Conservation (phyloP, 1,140 invertebrate genomes). For the Atta texana region DNA sequence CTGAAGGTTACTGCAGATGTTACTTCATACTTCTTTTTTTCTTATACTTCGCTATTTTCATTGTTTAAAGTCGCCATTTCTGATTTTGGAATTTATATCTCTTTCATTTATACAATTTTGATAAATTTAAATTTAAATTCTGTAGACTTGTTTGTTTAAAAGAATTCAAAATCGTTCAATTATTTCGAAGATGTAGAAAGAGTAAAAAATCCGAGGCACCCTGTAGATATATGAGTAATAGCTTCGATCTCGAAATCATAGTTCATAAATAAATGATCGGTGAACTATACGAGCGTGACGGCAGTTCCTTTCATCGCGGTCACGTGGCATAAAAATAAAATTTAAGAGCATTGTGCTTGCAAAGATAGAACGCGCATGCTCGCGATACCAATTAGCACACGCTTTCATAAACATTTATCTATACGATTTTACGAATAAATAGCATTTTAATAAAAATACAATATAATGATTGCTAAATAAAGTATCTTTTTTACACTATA, state of each 20-base stretch:
- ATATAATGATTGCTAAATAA: conserved; percentile 14
- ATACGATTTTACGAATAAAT: conserved; percentile 6
- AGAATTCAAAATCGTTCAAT: not conserved
- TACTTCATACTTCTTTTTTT: not conserved
- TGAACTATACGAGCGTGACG: conserved; percentile 32
- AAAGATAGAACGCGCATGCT: conserved; percentile 38
- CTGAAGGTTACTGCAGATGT: conserved; percentile 21
- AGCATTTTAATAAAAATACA: not conserved
- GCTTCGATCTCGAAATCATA: conserved; percentile 50
- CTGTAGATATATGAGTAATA: not conserved
- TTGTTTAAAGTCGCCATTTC: not conserved
- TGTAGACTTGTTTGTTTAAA: not conserved
- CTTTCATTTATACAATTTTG: not conserved
- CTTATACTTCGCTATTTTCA: not conserved
- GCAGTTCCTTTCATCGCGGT: conserved; percentile 39
- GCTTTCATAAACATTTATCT: not conserved
- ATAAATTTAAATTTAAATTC: not conserved
- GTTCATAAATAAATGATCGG: conserved; percentile 50
- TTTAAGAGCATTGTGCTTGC: conserved; percentile 45
- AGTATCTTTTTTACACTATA: not conserved
- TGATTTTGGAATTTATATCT: no score
- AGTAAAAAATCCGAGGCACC: not conserved
- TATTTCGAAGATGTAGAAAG: not conserved
- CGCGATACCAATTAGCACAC: conserved; percentile 36
- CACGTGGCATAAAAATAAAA: conserved; percentile 60